phyloP scores from a whole-genome alignment of 1,140 invertebrate species.

The Cherax quadricarinatus region DNA sequence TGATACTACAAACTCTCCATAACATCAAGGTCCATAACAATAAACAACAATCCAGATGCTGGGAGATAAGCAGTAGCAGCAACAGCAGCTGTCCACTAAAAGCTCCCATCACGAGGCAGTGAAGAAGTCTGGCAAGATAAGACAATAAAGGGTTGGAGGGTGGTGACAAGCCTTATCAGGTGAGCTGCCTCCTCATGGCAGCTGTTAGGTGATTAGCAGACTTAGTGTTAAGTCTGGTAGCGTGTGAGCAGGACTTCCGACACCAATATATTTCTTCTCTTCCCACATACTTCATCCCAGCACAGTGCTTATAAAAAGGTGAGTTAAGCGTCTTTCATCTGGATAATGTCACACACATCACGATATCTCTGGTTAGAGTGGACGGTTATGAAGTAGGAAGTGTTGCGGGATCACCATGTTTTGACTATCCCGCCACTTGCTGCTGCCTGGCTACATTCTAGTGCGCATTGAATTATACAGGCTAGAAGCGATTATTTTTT shows the following conservation, averaged over 20 bases:
- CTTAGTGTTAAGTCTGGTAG: conserved; percentile 48
- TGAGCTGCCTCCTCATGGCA: conserved; percentile 25
- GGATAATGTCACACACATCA: too few species aligned
- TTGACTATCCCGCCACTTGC: too few species aligned
- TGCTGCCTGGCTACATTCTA: too few species aligned
- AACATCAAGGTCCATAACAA: background rate
- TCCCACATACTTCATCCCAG: background rate
- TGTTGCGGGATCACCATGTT: too few species aligned
- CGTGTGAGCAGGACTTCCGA: conserved; percentile 30
- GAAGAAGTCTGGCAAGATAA: conserved; percentile 54
- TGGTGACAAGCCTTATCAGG: conserved; percentile 61
- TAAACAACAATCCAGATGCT: conserved; percentile 18
- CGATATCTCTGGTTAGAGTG: too few species aligned
- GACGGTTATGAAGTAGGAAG: too few species aligned
- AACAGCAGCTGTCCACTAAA: background rate
- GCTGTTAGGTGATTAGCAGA: conserved; percentile 53
- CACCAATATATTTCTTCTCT: background rate
- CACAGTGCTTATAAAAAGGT: too few species aligned
- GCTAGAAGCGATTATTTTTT: too few species aligned
- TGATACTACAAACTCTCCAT: background rate
- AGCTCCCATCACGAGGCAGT: background rate
- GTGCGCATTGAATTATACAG: too few species aligned
- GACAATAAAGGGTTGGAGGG: conserved; percentile 53
- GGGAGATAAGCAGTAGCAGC: conserved; percentile 24
- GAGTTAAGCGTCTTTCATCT: too few species aligned